Evolutionary conservation across 2,888 invertebrate genomes (phyloP), one percentile per base, ranked within the genome.

Genomic region (Callosobruchus maculatus): DNA sequence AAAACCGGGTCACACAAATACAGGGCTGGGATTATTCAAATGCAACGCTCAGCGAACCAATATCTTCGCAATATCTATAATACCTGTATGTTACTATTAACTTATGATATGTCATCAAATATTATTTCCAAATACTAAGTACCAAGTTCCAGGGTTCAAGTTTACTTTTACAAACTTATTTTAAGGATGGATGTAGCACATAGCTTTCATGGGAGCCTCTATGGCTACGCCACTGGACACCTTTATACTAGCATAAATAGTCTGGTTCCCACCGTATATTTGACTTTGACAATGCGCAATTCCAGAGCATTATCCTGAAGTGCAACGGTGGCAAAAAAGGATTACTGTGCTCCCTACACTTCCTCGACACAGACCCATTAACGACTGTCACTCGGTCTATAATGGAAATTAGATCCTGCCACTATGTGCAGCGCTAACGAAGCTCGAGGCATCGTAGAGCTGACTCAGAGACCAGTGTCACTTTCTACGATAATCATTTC

Each of bases 401-500:
- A 49, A 49, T 49, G 49, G 13, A 49, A 49, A 49, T 49, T 49
- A 49, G 49, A 49, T 49, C 49, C 49, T 49, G 49, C 49, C 49
- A 49, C 49, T 49, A 49, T 49, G 49, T 49, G 49, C 9, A 18
- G 1, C 49, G 49, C 49, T 49, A 49, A 49, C 49, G 49, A 49
- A 49, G 49, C 49, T 13, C 13, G 49, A 49, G 49, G 49, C 49
- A 49, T 49, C 49, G 49, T 18, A 49, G 49, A 49, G 49, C 49
- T 49, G 49, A 49, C 49, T 49, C 49, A 49, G 49, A 49, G 49
- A 18, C 49, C 49, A 49, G 49, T 49, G 49, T 49, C 49, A 81
- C 81, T 80, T 81, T 81, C 79, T 77, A 79, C 82, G 83, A 85
- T 85, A 85, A 85, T 85, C 83, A 82, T 83, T 81, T 80, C 83